phyloP scores from a whole-genome alignment of 2,113 vertebrate genomes.

The Neotragus pygmaeus region DNA sequence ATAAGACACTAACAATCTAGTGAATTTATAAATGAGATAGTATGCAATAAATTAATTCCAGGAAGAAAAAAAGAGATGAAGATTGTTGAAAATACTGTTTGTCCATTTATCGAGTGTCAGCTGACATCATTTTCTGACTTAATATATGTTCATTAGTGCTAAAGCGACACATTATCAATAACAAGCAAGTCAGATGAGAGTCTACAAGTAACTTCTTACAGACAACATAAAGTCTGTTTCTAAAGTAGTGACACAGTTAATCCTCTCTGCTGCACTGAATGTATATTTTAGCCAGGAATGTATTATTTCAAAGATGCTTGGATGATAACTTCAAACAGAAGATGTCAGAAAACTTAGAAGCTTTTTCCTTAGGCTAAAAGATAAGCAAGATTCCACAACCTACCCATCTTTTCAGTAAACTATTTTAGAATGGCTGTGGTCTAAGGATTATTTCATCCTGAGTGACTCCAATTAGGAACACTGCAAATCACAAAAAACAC shows the following conservation, averaged over 20 bases:
- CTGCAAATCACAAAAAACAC: conserved; percentile 8
- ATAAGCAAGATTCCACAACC: not conserved
- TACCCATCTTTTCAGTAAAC: not conserved
- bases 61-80: not conserved
- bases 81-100: not conserved
- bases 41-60: not conserved
- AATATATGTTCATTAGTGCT: not conserved
- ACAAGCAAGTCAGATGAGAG: not conserved
- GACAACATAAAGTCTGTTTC: not conserved
- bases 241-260: not conserved
- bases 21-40: not conserved
- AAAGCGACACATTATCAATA: not conserved
- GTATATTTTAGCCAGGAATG: not conserved
- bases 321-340: conserved; percentile 27
- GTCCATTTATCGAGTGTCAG: not conserved
- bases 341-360: not conserved
- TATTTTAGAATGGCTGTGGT: not conserved
- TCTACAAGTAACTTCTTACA: not conserved
- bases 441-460: not conserved
- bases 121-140: not conserved
- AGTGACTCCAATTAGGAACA: not conserved
- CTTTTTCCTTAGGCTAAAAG: not conserved
- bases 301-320: conserved; percentile 17
- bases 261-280: not conserved
- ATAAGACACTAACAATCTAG: not conserved